These are phyloP conservation scores for Actenoides hombroni DNA, from an alignment of 2,113 vertebrate genomes.

Conservation along the genomic window DNA sequence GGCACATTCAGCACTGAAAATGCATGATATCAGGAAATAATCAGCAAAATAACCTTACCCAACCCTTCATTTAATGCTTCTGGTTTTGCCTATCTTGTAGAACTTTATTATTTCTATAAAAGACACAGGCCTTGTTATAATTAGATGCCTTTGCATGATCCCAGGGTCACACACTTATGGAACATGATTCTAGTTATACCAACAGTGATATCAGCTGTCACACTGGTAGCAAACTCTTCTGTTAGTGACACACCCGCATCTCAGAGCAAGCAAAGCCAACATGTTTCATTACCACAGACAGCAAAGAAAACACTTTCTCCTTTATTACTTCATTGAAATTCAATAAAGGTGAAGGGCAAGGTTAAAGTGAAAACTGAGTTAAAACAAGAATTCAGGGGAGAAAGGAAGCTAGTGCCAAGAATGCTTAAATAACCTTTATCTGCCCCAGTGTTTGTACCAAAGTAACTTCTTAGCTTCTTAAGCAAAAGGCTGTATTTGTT, in stretches of 20 bases:
- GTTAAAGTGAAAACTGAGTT: neutral
- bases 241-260: neutral
- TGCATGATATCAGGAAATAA: neutral
- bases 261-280: neutral
- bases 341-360: neutral
- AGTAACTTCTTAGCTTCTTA: neutral
- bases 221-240: neutral
- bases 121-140: neutral
- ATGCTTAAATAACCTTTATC: neutral
- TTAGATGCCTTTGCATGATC: neutral
- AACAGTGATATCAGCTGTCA: neutral
- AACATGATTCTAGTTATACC: neutral
- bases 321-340: neutral
- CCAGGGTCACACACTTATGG: neutral
- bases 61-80: neutral
- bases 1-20: neutral
- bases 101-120: neutral
- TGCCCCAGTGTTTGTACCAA: neutral
- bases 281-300: neutral
- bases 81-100: neutral
- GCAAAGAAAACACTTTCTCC: neutral
- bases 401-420: neutral
- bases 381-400: neutral
- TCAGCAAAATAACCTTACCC: neutral
- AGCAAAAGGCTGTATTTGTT: neutral